Evolutionary conservation across 2,797 vertebrate genomes (phyloP).

Genomic region (Hephaestus fuliginosus): DNA sequence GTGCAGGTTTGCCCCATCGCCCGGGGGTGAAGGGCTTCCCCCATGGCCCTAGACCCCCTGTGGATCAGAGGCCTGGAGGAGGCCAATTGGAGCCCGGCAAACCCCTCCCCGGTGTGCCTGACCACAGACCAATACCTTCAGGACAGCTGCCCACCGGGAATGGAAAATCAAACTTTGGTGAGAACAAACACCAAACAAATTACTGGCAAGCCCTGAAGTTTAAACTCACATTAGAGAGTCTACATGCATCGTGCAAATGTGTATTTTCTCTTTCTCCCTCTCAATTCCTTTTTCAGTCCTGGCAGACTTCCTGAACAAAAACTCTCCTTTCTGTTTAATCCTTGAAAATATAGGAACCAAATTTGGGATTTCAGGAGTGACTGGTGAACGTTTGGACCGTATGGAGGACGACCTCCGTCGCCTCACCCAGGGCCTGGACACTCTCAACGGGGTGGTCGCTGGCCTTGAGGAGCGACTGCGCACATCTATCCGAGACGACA

Average conservation of each 20-base stretch:
- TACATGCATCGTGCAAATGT: background rate
- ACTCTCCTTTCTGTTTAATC: background rate
- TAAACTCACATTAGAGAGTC: background rate
- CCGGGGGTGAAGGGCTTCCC: conserved; percentile 88
- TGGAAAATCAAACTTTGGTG: conserved; percentile 87
- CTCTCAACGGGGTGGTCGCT: conserved; percentile 87
- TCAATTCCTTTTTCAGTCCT: background rate
- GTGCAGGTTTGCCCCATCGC: conserved; percentile 82
- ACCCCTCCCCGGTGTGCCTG: conserved; percentile 80
- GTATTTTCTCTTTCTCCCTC: background rate
- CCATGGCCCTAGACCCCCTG: conserved; percentile 81
- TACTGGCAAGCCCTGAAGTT: background rate
- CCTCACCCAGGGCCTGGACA: conserved; percentile 90
- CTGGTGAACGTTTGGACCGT: conserved; percentile 91
- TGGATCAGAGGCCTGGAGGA: conserved; percentile 81
- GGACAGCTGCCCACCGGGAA: conserved; percentile 78
- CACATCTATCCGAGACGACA: conserved; percentile 89
- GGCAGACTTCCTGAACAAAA: background rate
- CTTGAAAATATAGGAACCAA: conserved; percentile 84
- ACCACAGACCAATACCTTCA: conserved; percentile 80
- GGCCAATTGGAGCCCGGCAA: conserved; percentile 84
- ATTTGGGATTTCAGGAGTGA: conserved; percentile 83
- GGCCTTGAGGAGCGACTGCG: conserved; percentile 90
- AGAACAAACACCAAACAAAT: conserved; percentile 46
- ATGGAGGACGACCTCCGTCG: conserved; percentile 93